Evolutionary conservation across 2,888 invertebrate genomes (phyloP), one percentile per base, ranked within the genome.

Genomic region (Ariolimax columbianus): DNA sequence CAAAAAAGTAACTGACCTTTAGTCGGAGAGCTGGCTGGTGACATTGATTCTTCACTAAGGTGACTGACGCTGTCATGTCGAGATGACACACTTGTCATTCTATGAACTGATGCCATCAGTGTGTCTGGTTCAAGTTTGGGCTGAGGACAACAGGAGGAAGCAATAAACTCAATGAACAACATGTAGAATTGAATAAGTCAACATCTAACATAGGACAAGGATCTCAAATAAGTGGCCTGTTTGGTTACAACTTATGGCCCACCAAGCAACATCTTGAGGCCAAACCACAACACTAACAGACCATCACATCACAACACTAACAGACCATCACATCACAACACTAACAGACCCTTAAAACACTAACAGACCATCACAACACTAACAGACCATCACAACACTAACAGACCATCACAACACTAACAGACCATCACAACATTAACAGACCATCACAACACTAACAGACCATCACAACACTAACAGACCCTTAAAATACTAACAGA

Each of bases 41-140:
- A 83, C 33, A 68, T 36, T 4, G 91, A 91, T 68, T 91, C 91
- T 70, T 91, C 91, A 86, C 91, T 91, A 19, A 91, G 88, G 23
- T 89, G 88, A 80, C 90, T 90, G 86, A 89, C 86, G 43, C 89
- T 88, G 84, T 89, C 89, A 26, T 83, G 83, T 55, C 47, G 47
- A 11, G 66, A 63, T 0, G 26, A 23, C 9, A n/a, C 38, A 40
- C 75, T 66, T 17, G 40, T 19, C 55, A 55, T 36, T 40, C 51
- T 51, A n/a, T 33, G n/a, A 11, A 70, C 17, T n/a, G 70, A 14
- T 3, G 17, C 11, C 55, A 38, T n/a, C 14, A n/a, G 0, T 26
- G 59, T 26, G 19, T 78, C 83, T 55, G 75, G 66, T n/a, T 77
- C 77, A 0, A 82, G 40, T 19, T 77, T 63, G n/a, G 40, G 9